These are phyloP conservation scores for Peribatodes rhomboidaria DNA, from an alignment of 2,888 invertebrate genomes.

Conservation along the genomic window DNA sequence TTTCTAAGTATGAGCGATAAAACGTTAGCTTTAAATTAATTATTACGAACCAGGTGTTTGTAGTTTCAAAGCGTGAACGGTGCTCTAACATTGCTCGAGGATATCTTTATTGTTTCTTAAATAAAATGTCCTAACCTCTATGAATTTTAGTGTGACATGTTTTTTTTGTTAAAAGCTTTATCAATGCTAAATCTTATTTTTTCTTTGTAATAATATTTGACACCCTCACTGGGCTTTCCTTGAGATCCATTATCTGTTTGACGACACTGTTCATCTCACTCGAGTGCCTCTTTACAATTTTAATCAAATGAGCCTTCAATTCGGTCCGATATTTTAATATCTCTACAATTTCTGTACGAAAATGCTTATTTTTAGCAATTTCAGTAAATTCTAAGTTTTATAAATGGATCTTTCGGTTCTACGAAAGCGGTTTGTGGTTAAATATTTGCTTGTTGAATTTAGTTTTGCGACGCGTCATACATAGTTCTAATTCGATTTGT, in stretches of 20 bases:
- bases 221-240: not conserved
- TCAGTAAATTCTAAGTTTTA: constrained; percentile 3
- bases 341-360: not conserved
- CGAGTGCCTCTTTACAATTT: constrained; percentile 21
- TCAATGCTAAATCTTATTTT: constrained; percentile 5
- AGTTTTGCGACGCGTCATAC: not conserved
- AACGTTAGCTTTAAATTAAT: not conserved
- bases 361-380: not conserved
- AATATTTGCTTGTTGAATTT: constrained; percentile 1
- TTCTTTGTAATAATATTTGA: constrained; percentile 5
- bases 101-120: not conserved
- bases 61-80: not conserved
- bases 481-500: not conserved
- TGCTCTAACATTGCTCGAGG: no score
- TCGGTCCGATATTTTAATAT: constrained; percentile 10
- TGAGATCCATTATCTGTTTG: constrained; percentile 17
- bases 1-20: not conserved
- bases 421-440: not conserved
- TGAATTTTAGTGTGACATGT: not conserved
- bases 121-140: not conserved
- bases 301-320: constrained; percentile 21
- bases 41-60: constrained; percentile 1
- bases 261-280: constrained; percentile 16
- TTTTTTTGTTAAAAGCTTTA: constrained; percentile 1
- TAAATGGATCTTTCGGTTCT: not conserved